Conservation (phyloP, 2,797 vertebrate species). For the Karalla daura region DNA sequence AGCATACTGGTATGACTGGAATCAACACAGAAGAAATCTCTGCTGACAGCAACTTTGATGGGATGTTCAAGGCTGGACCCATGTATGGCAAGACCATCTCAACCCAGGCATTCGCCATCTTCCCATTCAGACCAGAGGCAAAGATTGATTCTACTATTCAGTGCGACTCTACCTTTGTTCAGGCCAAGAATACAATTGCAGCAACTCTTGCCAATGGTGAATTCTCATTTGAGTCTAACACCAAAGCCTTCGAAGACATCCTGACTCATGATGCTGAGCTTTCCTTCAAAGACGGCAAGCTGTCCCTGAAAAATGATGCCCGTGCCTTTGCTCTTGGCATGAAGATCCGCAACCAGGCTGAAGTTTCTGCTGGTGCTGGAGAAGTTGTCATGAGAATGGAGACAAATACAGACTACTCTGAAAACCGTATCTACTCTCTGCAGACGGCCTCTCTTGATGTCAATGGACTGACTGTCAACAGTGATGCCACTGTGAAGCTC, state of each 20-base stretch:
- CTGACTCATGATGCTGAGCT: constrained; percentile 85
- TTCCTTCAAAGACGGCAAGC: constrained; percentile 83
- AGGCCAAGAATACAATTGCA: constrained; percentile 84
- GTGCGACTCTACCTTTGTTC: constrained; percentile 85
- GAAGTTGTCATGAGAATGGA: constrained; percentile 85
- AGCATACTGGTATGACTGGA: constrained; percentile 73
- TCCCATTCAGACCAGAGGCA: constrained; percentile 74
- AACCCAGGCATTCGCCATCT: constrained; percentile 72
- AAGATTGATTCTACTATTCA: constrained; percentile 84
- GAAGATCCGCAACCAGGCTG: constrained; percentile 84
- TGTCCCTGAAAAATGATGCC: constrained; percentile 87
- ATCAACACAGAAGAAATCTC: constrained; percentile 75
- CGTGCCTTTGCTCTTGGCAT: constrained; percentile 79
- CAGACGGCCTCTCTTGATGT: constrained; percentile 84
- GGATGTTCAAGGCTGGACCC: constrained; percentile 81
- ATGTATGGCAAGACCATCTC: constrained; percentile 80
- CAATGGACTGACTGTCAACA: constrained; percentile 86
- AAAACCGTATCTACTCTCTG: constrained; percentile 81
- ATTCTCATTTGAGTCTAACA: constrained; percentile 84
- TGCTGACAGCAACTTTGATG: constrained; percentile 79
- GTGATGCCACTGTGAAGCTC: constrained; percentile 83
- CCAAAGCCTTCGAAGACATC: constrained; percentile 81
- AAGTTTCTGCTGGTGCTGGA: constrained; percentile 81
- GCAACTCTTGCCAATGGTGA: constrained; percentile 77
- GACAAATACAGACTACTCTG: constrained; percentile 80